Conservation (phyloP, 2,113 vertebrate genomes). For the Rhinogobius similis region DNA sequence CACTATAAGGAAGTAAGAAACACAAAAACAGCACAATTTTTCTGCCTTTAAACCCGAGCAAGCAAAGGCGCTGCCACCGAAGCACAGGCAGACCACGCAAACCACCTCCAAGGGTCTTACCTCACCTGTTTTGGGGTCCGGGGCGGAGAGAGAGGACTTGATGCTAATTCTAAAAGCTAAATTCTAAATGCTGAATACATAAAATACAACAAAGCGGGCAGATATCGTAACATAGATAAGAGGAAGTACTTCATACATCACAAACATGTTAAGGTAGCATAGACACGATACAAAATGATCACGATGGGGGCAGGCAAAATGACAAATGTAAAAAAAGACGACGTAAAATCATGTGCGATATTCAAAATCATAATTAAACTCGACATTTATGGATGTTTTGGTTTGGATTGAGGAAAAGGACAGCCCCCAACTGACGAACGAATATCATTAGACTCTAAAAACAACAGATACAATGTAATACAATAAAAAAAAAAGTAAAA, state of each 20-base stretch:
- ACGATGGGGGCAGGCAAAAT: neutral
- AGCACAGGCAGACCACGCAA: constrained; percentile 25
- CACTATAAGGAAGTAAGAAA: constrained; percentile 7
- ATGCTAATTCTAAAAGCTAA: constrained; percentile 11
- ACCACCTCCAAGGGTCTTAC: constrained; percentile 55
- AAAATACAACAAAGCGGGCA: neutral
- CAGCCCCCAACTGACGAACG: too few relatives aligned
- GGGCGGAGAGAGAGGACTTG: constrained; percentile 58
- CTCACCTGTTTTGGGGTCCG: constrained; percentile 65
- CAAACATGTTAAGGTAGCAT: neutral
- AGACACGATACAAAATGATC: neutral
- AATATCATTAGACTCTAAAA: too few relatives aligned
- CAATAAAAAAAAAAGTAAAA: too few relatives aligned
- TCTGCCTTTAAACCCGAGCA: constrained; percentile 38
- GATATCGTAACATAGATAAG: neutral
- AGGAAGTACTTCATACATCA: constrained; percentile 1
- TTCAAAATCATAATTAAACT: too few relatives aligned
- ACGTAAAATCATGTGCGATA: too few relatives aligned
- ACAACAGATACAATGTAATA: too few relatives aligned
- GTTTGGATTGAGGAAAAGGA: too few relatives aligned
- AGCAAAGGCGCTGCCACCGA: constrained; percentile 48
- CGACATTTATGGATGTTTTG: too few relatives aligned
- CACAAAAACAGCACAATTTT: constrained; percentile 10
- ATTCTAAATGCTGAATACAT: constrained; percentile 13
- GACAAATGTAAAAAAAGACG: too few relatives aligned